A percentile compares a stretch with the other conserved stretches of the same genome.
Conservation (phyloP, 2,797 vertebrate genomes). For the Salmo trutta region DNA sequence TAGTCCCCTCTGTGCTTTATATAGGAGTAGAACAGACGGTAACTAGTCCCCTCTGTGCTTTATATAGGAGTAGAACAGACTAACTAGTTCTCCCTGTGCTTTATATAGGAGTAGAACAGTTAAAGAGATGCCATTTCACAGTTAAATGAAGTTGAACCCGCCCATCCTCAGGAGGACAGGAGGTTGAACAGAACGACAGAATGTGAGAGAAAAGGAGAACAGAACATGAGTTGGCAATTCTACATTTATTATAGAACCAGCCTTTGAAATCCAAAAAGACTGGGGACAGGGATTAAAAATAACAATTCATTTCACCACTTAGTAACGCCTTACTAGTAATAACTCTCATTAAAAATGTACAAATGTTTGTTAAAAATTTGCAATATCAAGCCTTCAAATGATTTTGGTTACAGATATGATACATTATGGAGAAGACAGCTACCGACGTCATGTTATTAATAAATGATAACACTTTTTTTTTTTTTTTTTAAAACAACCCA, state of each 20-base stretch:
- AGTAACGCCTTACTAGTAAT: constrained; percentile 95
- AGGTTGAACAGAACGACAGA: no score
- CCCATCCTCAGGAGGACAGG: no score
- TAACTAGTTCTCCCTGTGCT: no score
- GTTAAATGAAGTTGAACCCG: no score
- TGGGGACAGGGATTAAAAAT: constrained; percentile 88
- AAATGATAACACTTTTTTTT: constrained; percentile 80
- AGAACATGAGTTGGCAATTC: constrained; percentile 75
- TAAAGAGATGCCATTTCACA: no score
- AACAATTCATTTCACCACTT: constrained; percentile 96
- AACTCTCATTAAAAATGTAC: constrained; percentile 99
- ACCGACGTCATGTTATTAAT: constrained; percentile 79
- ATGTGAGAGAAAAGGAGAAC: not conserved
- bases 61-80: no score
- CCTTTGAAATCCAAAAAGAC: constrained; percentile 94
- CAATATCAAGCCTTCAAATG: constrained; percentile 93
- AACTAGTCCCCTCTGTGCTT: no score
- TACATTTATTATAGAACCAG: constrained; percentile 98
- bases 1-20: no score
- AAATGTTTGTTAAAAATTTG: constrained; percentile 98
- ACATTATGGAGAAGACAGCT: constrained; percentile 85
- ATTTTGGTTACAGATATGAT: constrained; percentile 99
- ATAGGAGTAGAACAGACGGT: no score
- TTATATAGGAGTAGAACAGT: no score
- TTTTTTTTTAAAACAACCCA: constrained; percentile 69